Base-by-base conservation (phyloP, 2,888 invertebrate genomes). In the Nudaria mundana region DNA sequence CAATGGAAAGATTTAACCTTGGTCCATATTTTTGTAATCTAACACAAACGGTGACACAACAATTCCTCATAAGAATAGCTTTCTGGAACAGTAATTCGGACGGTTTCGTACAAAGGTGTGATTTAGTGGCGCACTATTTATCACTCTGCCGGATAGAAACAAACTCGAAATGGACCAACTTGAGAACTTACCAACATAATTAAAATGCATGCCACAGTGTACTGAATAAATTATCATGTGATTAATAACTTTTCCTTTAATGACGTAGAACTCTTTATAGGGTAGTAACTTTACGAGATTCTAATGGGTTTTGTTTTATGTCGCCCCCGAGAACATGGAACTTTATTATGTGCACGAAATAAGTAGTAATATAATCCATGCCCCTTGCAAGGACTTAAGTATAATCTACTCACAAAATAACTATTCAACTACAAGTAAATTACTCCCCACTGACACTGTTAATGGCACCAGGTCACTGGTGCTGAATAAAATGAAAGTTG, bases 101-200 rank as follows among this genome's bases (percentile, higher is more conserved):
- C 45, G 48, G 41, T 55, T 65, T 60, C 59, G 55, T 65, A 66
- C 64, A 70, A 72, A 69, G 66, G 65, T 66, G 61, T 71, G 72
- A 75, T 71, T 71, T 73, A 75, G 56, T 62, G 48, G 44, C 56
- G 45, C 63, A 65, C 67, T 69, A 74, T 74, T 70, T 63, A 66
- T 66, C 60, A 60, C 52, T 38, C 48, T 28, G 25, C 55, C 52
- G 63, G 56, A 55, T 55, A 44, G 25, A 54, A 55, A 49, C 43
- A 32, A 40, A 48, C 52, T 47, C 52, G 30, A 52, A 57, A 64
- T 48, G 51, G 49, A 43, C 60, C 40, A 63, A 68, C 57, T 68
- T 63, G 53, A 47, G 54, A 52, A 66, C 44, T 62, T 56, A 65
- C 54, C 45, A 48, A 44, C 44, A 45, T 59, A 62, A 66, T 68